Conservation (phyloP, 2,888 invertebrate species). For the Lordiphosa fenestrarum region DNA sequence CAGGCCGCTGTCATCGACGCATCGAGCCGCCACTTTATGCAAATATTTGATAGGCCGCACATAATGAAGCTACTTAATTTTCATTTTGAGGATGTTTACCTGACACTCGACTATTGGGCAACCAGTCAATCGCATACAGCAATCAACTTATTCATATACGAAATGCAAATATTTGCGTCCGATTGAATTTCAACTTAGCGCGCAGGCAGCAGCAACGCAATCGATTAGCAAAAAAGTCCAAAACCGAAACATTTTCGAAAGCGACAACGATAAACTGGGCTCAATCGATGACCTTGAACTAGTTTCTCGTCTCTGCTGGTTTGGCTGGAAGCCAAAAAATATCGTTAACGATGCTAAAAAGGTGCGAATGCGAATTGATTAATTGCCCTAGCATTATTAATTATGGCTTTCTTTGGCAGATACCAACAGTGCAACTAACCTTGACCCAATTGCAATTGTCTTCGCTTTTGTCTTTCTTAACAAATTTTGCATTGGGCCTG, state of each 20-base stretch:
- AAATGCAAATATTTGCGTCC: slow-evolving; percentile 53
- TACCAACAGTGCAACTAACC: slow-evolving; percentile 52
- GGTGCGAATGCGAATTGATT: slow-evolving; percentile 49
- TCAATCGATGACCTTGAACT: slow-evolving; percentile 74
- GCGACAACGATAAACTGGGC: slow-evolving; percentile 38
- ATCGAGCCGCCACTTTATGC: slow-evolving; percentile 29
- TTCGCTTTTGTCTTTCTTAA: slow-evolving; percentile 14
- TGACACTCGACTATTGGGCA: slow-evolving; percentile 41
- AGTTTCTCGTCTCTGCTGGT: slow-evolving; percentile 43
- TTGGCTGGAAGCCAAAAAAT: slow-evolving; percentile 15
- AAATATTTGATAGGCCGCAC: slow-evolving; percentile 48
- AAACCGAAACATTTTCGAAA: slow-evolving; percentile 28
- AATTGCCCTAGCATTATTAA: slow-evolving; percentile 32
- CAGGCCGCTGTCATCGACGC: slow-evolving; percentile 12
- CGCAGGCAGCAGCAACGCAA: slow-evolving; percentile 36
- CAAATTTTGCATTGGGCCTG: slow-evolving; percentile 4
- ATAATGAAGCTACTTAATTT: slow-evolving; percentile 47
- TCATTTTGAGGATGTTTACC: slow-evolving; percentile 41
- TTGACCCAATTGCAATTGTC: slow-evolving; percentile 61
- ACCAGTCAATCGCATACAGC: slow-evolving; percentile 21
- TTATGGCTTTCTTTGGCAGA: slow-evolving; percentile 51
- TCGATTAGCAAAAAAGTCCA: slow-evolving; percentile 51
- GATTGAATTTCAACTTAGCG: slow-evolving; percentile 40
- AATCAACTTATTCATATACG: slow-evolving; percentile 20
- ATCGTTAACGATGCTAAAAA: slow-evolving; percentile 42